A percentile compares a stretch with the other conserved stretches of the same genome.
phyloP scores from a whole-genome alignment of 2,113 vertebrate species.

The Poeciliopsis occidentalis region DNA sequence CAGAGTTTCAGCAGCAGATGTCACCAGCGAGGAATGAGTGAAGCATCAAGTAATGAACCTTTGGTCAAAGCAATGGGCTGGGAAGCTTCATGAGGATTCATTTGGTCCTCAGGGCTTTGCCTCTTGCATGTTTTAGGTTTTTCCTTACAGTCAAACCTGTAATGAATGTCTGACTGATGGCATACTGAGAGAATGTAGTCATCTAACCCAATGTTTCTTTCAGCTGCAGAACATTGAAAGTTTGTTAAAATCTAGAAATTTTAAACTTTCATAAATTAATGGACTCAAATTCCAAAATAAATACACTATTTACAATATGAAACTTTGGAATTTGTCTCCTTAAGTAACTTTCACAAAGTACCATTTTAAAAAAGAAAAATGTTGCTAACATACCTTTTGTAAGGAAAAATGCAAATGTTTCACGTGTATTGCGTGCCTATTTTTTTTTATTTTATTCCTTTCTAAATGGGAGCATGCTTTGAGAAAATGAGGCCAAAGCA shows the following conservation, averaged over 20 bases:
- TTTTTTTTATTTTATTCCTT: not conserved
- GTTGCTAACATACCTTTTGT: not conserved
- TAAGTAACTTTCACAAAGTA: not conserved
- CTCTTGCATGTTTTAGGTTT: not conserved
- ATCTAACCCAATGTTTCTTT: not conserved
- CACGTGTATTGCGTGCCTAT: not conserved
- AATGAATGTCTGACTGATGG: no score
- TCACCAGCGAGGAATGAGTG: no score
- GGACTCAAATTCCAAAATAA: not conserved
- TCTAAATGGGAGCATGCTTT: not conserved
- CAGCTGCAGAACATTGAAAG: no score
- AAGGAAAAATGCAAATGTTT: not conserved
- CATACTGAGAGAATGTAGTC: no score
- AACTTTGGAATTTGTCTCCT: no score
- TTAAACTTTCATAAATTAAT: not conserved
- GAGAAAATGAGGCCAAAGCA: not conserved
- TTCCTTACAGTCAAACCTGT: not conserved
- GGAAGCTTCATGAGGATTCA: no score
- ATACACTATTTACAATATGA: no score
- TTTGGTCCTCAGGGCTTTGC: not conserved
- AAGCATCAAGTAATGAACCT: no score
- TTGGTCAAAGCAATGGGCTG: no score
- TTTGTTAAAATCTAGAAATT: no score
- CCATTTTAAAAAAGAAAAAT: no score
- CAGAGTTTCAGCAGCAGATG: no score